A percentile compares a stretch with the other conserved stretches of the same genome.
These are phyloP conservation scores for Pogonophryne albipinna DNA, from an alignment of 2,797 vertebrate species.

Conservation along the genomic window DNA sequence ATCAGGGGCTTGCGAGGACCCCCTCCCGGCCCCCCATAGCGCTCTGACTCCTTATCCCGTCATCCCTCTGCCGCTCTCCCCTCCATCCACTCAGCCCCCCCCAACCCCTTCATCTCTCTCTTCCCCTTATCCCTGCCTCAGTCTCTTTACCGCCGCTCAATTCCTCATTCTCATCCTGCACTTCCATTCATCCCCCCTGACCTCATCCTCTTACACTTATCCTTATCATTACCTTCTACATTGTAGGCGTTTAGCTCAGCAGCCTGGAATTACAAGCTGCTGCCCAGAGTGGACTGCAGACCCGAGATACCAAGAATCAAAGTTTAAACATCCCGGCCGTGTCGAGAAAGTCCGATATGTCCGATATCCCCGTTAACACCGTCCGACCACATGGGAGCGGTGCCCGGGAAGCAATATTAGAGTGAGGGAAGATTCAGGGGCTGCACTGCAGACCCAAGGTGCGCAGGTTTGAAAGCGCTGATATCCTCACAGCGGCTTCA, in stretches of 20 bases:
- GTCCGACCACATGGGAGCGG: constrained; percentile 26
- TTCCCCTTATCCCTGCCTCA: constrained; percentile 57
- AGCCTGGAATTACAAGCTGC: constrained; percentile 71
- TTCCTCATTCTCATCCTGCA: constrained; percentile 60
- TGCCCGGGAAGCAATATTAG: constrained; percentile 35
- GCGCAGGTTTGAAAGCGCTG: constrained; percentile 26
- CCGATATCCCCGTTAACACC: constrained; percentile 16
- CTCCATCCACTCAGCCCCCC: constrained; percentile 34
- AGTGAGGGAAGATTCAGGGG: constrained; percentile 14
- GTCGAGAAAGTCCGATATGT: constrained; percentile 19
- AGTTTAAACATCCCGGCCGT: constrained; percentile 46
- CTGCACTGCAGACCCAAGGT: constrained; percentile 33
- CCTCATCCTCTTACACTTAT: constrained; percentile 79
- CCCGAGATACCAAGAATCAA: constrained; percentile 57
- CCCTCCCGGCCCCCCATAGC: constrained; percentile 43
- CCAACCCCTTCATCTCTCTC: constrained; percentile 52
- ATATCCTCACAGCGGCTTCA: constrained; percentile 34
- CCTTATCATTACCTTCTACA: constrained; percentile 77
- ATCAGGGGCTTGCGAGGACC: constrained; percentile 72
- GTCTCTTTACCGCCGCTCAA: constrained; percentile 51
- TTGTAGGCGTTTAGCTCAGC: constrained; percentile 73
- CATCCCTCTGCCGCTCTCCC: constrained; percentile 31
- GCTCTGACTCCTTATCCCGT: constrained; percentile 40
- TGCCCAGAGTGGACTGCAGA: constrained; percentile 41
- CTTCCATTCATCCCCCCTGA: constrained; percentile 64